These are phyloP conservation scores for Acrocephalus arundinaceus DNA, from an alignment of 2,113 vertebrate genomes.

Conservation along the genomic window DNA sequence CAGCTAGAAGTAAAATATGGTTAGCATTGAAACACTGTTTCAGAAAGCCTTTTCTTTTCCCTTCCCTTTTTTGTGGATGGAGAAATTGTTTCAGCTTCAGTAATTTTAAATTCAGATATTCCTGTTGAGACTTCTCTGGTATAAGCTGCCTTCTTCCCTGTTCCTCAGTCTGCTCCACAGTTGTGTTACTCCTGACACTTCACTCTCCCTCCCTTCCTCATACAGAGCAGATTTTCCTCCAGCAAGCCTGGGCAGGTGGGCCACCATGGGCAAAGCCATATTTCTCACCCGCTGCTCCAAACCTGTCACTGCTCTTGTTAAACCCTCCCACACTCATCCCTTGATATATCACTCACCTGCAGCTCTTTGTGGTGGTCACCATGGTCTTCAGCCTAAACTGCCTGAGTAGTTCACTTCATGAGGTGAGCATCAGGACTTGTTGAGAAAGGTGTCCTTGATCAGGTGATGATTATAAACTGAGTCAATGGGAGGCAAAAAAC, in stretches of 20 bases:
- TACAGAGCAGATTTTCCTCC: neutral
- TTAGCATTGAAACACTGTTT: neutral
- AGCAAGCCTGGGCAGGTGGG: neutral
- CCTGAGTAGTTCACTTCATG: neutral
- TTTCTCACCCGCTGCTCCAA: neutral
- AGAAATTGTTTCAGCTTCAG: neutral
- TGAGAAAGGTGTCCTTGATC: neutral
- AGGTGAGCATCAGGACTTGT: neutral
- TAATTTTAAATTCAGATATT: neutral
- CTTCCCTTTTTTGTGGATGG: neutral
- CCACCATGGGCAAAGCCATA: neutral
- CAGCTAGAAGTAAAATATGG: neutral
- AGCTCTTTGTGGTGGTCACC: neutral
- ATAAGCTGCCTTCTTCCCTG: neutral
- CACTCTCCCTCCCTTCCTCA: neutral
- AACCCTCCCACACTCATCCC: neutral
- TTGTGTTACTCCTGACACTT: neutral
- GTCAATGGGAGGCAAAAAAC: neutral
- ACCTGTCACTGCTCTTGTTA: neutral
- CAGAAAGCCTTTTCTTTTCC: accelerated
- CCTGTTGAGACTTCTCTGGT: neutral
- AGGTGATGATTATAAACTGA: neutral
- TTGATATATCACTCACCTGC: neutral
- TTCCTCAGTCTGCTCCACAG: neutral
- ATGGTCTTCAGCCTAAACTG: neutral